Conservation (phyloP, 1,140 invertebrate genomes). For the Hyles euphorbiae region DNA sequence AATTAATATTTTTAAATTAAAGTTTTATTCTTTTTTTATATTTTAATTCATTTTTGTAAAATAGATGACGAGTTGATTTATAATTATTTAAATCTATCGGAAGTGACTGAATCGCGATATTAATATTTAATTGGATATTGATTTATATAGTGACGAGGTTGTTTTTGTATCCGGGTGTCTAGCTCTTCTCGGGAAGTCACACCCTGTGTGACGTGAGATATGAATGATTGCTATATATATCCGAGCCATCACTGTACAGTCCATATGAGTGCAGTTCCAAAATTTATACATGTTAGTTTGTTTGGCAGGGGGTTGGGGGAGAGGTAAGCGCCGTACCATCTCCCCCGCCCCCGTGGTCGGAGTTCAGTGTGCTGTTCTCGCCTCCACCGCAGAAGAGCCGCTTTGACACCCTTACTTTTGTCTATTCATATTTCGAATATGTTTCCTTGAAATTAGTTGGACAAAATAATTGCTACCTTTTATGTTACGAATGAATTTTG, state of each 20-base stretch:
- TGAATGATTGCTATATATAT: constrained; percentile 21
- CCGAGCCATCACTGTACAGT: constrained; percentile 15
- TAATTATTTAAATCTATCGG: no score
- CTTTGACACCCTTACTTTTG: constrained; percentile 33
- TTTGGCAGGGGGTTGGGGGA: constrained; percentile 23
- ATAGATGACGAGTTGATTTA: no score
- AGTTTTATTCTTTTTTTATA: no score
- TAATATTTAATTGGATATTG: constrained; percentile 5
- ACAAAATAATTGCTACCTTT: no score
- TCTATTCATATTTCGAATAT: background rate
- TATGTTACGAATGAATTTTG: no score
- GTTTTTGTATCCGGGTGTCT: constrained; percentile 28
- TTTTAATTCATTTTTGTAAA: no score
- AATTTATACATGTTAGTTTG: constrained; percentile 18
- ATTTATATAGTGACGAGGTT: background rate
- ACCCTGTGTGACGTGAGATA: constrained; percentile 23
- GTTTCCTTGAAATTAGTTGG: no score
- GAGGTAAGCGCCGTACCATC: constrained; percentile 37
- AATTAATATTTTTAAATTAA: no score
- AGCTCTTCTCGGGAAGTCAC: constrained; percentile 43
- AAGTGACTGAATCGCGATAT: constrained; percentile 18
- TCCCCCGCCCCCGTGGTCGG: constrained; percentile 27
- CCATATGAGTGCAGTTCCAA: constrained; percentile 18
- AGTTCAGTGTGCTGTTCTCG: constrained; percentile 55
- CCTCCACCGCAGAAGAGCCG: constrained; percentile 41